Percentiles rank a stretch among this genome's conserved stretches.
phyloP scores from a whole-genome alignment of 2,113 vertebrate species.

The Blennius ocellaris region DNA sequence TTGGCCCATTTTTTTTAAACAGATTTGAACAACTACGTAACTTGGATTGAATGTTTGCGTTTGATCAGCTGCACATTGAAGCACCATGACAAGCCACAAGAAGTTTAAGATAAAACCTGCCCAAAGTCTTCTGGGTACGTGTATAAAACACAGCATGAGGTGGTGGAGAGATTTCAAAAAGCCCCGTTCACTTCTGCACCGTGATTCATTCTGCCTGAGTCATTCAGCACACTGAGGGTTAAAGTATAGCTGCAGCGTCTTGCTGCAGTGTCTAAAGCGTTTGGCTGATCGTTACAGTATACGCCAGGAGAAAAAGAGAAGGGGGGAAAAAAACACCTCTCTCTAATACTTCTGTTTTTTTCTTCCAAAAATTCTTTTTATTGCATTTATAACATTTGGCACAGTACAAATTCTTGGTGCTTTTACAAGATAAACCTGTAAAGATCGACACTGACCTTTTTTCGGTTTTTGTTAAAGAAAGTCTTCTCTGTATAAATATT shows the following conservation, averaged over 20 bases:
- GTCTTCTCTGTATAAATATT: constrained; percentile 89
- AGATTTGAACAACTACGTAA: constrained; percentile 24
- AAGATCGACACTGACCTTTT: constrained; percentile 87
- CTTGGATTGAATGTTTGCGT: constrained; percentile 8
- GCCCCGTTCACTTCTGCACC: constrained; percentile 52
- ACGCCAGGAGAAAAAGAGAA: constrained; percentile 68
- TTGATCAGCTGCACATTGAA: constrained; percentile 46
- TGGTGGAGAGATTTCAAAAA: constrained; percentile 24
- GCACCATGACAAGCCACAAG: constrained; percentile 13
- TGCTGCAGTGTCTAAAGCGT: constrained; percentile 88
- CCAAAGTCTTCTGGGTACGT: neutral
- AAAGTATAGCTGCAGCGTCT: constrained; percentile 88
- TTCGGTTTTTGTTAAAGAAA: constrained; percentile 86
- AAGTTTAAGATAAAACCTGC: constrained; percentile 5
- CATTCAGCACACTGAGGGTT: constrained; percentile 81
- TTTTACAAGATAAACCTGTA: constrained; percentile 92
- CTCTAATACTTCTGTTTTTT: constrained; percentile 68
- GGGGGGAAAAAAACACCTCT: constrained; percentile 65
- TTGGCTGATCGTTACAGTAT: constrained; percentile 82
- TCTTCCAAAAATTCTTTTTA: constrained; percentile 88
- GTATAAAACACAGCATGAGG: constrained; percentile 1
- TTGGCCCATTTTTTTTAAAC: constrained; percentile 15
- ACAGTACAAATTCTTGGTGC: constrained; percentile 94
- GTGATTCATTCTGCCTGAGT: constrained; percentile 70
- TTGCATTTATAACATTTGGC: constrained; percentile 95